Evolutionary conservation across 1,140 invertebrate genomes (phyloP), one percentile per base, ranked within the genome.

Genomic region (Popillia japonica): DNA sequence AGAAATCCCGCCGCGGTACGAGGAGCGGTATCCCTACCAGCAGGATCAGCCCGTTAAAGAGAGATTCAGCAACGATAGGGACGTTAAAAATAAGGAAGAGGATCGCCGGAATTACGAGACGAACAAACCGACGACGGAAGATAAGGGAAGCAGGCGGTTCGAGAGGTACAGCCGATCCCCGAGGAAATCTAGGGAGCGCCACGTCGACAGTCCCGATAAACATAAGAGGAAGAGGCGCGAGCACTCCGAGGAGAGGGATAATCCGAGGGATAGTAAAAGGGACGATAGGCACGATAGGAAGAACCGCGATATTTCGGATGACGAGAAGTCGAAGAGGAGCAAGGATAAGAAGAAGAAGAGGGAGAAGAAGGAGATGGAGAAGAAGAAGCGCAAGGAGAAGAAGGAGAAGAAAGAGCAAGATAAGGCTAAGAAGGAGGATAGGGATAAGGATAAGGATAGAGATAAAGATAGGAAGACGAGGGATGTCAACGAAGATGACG

Each of bases 381-480:
- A 87, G 83, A 88, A 88, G 84, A 88, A 88, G 81, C 87, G 90
- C 77, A 87, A 88, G 78, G 86, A 88, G 6, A 81, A 82, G 84
- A 85, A 88, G 83, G 88, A 87, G 82, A 87, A 87, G 83, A 86
- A 87, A 80, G 87, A 90, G 80, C 87, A 88, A 80, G 85, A 87
- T n/a, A 78, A 78, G 79, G 83, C 84, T 82, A 84, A 80, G 87
- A 88, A 81, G 87, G 88, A 88, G 72, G 88, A 90, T 40, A 88
- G 88, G 77, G 86, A 87, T 85, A 80, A 88, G 86, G 78, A 89
- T n/a, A n/a, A n/a, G n/a, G n/a, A n/a, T n/a, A 87, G 23, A 42
- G 34, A 20, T 40, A 27, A 75, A 87, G 88, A 75, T 87, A 88
- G 86, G 81, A 86, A 88, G 83, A 86, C 87, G 78, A 87, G 90